Conservation (phyloP, 2,797 vertebrate species). For the Scleropages formosus region DNA sequence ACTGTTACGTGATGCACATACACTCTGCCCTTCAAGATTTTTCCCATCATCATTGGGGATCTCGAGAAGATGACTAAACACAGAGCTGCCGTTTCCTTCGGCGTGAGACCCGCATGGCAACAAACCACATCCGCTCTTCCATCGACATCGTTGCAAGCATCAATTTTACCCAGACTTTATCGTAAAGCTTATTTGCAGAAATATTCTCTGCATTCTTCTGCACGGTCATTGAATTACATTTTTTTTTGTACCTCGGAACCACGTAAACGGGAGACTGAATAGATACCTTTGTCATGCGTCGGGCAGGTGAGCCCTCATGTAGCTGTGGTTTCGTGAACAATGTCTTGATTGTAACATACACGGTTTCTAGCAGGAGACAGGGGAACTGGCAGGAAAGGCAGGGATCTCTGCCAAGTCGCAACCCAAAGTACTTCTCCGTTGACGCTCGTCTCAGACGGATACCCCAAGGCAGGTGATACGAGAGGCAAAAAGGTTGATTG, state of each 20-base stretch:
- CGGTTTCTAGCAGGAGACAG: neutral
- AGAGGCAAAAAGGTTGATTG: neutral
- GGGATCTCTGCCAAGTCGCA: conserved; percentile 10
- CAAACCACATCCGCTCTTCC: neutral
- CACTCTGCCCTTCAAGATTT: no score
- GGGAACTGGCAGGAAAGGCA: neutral
- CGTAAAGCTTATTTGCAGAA: conserved; percentile 19
- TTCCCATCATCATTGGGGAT: neutral
- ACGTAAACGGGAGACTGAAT: conserved; percentile 11
- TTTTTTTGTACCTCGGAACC: neutral
- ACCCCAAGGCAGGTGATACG: neutral
- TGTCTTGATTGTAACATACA: conserved; percentile 24
- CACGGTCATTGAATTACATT: conserved; percentile 14
- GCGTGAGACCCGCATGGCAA: no score
- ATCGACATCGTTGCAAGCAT: no score
- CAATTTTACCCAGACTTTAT: neutral
- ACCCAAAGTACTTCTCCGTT: conserved; percentile 11
- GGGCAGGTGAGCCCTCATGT: neutral
- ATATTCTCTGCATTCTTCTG: neutral
- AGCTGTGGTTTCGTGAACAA: conserved; percentile 18
- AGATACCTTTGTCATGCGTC: neutral
- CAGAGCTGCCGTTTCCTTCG: neutral
- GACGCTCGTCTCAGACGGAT: neutral
- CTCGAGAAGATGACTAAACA: neutral
- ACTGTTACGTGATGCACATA: no score